A percentile compares a stretch with the other conserved stretches of the same genome.
Evolutionary conservation across 2,888 invertebrate species (phyloP).

Genomic region (Yponomeuta malinellus): DNA sequence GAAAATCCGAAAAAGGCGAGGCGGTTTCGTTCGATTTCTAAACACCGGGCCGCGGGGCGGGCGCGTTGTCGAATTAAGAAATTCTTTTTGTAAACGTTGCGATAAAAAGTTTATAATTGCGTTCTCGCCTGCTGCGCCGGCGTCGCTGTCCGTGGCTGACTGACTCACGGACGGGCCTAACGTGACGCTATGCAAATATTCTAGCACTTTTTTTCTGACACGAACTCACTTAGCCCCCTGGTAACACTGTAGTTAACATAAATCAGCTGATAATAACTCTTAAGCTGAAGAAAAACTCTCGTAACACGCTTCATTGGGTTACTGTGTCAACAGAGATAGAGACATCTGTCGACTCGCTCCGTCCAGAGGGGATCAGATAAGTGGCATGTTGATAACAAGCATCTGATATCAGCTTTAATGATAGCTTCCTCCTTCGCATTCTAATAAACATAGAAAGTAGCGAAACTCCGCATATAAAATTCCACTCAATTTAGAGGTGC

Average conservation of each 20-base stretch:
- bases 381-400: conserved; percentile 56
- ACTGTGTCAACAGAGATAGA: conserved; percentile 54
- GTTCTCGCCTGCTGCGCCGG: conserved; percentile 44
- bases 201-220: conserved; percentile 42
- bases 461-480: conserved; percentile 2
- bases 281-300: conserved; percentile 35
- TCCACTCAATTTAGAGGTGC: not conserved
- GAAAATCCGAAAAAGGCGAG: conserved; percentile 25
- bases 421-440: conserved; percentile 56
- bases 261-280: conserved; percentile 25
- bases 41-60: conserved; percentile 26
- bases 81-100: conserved; percentile 34
- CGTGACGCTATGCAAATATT: conserved; percentile 50
- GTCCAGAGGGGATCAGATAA: conserved; percentile 59
- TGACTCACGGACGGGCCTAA: conserved; percentile 50
- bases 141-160: conserved; percentile 35
- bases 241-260: conserved; percentile 20
- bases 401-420: conserved; percentile 60
- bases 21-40: conserved; percentile 50
- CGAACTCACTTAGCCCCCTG: conserved; percentile 10
- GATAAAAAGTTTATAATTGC: conserved; percentile 50
- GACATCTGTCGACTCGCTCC: conserved; percentile 42
- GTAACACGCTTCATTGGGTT: conserved; percentile 60
- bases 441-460: conserved; percentile 24
- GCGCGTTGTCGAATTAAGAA: conserved; percentile 45